Conservation (phyloP, 2,797 vertebrate species). For the Discoglossus pictus region DNA sequence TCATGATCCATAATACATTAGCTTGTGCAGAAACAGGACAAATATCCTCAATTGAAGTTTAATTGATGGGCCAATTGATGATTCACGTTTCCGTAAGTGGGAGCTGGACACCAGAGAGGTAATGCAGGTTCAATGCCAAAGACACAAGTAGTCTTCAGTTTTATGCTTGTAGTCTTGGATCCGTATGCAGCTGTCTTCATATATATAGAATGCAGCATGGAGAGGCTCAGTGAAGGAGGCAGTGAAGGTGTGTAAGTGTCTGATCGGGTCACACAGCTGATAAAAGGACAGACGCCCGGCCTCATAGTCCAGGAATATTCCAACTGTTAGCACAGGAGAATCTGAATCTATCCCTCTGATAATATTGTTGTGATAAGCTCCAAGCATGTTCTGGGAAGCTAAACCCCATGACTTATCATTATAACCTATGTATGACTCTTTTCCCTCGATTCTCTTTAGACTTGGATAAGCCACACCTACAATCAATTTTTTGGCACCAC, state of each 20-base stretch:
- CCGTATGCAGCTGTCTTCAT: background rate
- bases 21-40: too few species aligned
- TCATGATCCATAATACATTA: too few species aligned
- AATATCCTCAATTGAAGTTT: too few species aligned
- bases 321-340: background rate
- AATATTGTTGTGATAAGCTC: background rate
- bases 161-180: too few species aligned
- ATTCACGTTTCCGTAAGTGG: too few species aligned
- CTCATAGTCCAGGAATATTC: conserved; percentile 8
- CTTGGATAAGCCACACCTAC: conserved; percentile 7
- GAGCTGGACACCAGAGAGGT: too few species aligned
- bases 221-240: conserved; percentile 9
- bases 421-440: background rate
- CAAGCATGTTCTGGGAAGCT: background rate
- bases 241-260: conserved; percentile 7
- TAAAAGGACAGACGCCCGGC: conserved; percentile 5
- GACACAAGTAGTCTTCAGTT: too few species aligned
- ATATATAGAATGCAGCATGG: conserved; percentile 1
- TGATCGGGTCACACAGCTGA: background rate
- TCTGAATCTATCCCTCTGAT: background rate
- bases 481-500: background rate
- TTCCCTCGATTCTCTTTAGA: background rate
- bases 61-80: too few species aligned
- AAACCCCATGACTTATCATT: conserved; percentile 10
- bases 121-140: too few species aligned